Evolutionary conservation across 2,113 vertebrate species (phyloP).

Genomic region (Sturnus vulgaris): DNA sequence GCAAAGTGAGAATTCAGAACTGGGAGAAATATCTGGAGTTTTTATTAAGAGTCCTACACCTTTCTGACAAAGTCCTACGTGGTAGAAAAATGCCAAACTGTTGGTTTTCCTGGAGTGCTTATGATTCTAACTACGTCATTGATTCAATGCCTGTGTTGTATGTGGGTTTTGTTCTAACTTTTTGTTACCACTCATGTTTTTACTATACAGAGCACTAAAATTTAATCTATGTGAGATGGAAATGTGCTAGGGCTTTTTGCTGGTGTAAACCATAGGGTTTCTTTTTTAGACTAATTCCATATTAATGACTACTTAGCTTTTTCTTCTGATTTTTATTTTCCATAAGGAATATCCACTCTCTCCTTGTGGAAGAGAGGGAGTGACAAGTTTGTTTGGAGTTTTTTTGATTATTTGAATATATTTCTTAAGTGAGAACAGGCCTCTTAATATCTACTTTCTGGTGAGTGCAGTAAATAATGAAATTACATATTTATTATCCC

Average conservation of each 20-base stretch:
- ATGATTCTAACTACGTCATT: background rate
- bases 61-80: accelerated
- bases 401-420: background rate
- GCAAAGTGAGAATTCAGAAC: background rate
- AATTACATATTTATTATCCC: background rate
- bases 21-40: background rate
- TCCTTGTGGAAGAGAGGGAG: background rate
- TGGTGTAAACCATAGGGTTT: accelerated
- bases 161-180: accelerated
- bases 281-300: background rate
- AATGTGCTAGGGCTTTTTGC: background rate
- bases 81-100: accelerated
- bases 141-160: background rate
- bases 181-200: background rate
- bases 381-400: accelerated
- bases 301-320: background rate
- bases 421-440: background rate
- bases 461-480: background rate
- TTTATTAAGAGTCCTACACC: background rate
- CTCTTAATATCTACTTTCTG: background rate
- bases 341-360: background rate
- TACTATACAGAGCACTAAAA: background rate
- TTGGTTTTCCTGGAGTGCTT: background rate
- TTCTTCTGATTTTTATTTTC: background rate
- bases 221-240: background rate